A percentile compares a stretch with the other conserved stretches of the same genome.
These are phyloP conservation scores for Macrochelys suwanniensis DNA, from an alignment of 2,797 vertebrate genomes.

Conservation along the genomic window DNA sequence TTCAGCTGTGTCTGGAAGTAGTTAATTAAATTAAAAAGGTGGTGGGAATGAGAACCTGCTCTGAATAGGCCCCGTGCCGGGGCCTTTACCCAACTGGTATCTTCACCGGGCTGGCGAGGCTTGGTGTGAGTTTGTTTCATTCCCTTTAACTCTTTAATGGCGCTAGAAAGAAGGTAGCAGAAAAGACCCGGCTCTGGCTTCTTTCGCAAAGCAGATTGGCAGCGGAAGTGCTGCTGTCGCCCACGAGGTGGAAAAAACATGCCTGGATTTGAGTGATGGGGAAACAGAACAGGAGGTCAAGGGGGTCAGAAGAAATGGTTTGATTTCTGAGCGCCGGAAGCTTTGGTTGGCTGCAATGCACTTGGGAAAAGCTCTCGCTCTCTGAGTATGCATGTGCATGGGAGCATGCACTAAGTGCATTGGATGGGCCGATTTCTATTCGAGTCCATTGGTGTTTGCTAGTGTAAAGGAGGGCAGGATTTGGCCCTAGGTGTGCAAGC, in stretches of 20 bases:
- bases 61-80: slow-evolving; percentile 14
- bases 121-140: neutral
- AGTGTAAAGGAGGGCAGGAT: neutral
- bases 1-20: slow-evolving; percentile 60
- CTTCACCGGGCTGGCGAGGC: neutral
- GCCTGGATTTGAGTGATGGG: neutral
- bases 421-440: neutral
- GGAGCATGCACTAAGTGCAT: neutral
- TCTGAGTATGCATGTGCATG: neutral
- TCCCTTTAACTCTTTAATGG: neutral
- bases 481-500: neutral
- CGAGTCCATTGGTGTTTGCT: neutral
- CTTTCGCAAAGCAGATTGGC: neutral
- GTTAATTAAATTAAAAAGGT: slow-evolving; percentile 69
- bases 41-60: slow-evolving; percentile 60
- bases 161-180: neutral
- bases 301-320: neutral
- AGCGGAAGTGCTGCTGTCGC: slow-evolving; percentile 1
- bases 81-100: slow-evolving; percentile 24
- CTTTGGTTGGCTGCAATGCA: neutral
- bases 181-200: neutral
- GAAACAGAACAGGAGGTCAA: slow-evolving; percentile 29
- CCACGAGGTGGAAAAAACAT: neutral
- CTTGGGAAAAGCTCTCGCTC: neutral
- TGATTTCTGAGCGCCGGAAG: neutral